phyloP scores from a whole-genome alignment of 2,797 vertebrate species.

The Alca torda region DNA sequence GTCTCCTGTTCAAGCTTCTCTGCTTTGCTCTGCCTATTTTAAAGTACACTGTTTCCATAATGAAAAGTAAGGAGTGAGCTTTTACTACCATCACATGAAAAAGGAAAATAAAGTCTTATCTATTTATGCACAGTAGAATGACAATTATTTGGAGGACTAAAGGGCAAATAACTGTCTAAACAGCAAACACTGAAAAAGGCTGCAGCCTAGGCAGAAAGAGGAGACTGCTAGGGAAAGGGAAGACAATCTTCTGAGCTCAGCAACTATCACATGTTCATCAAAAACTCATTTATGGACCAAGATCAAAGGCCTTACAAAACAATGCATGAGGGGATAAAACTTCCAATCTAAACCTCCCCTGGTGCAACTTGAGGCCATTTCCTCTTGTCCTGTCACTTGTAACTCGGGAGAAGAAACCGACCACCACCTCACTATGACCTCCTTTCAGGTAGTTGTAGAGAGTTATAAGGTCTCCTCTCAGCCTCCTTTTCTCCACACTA shows the following conservation, averaged over 20 bases:
- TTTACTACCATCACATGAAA: not conserved
- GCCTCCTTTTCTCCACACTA: not conserved
- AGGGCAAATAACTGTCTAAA: not conserved
- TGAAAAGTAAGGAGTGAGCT: not conserved
- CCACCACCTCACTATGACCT: not conserved
- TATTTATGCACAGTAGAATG: not conserved
- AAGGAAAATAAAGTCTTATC: not conserved
- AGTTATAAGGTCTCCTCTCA: not conserved
- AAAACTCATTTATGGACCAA: not conserved
- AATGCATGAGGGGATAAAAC: not conserved
- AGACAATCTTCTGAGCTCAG: not conserved
- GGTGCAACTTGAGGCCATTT: no score
- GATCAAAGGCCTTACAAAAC: not conserved
- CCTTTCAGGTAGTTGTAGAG: not conserved
- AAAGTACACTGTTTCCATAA: not conserved
- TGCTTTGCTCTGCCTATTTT: not conserved
- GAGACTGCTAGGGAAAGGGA: not conserved
- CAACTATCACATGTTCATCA: not conserved
- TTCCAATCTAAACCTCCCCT: not conserved
- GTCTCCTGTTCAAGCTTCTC: not conserved
- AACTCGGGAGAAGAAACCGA: not conserved
- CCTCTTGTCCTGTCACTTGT: no score
- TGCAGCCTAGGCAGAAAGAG: not conserved
- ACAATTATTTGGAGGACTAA: not conserved
- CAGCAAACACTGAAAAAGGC: not conserved